Evolutionary conservation across 2,888 invertebrate species (phyloP), one percentile per base, ranked within the genome.

Genomic region (Boloria euphrosyne): DNA sequence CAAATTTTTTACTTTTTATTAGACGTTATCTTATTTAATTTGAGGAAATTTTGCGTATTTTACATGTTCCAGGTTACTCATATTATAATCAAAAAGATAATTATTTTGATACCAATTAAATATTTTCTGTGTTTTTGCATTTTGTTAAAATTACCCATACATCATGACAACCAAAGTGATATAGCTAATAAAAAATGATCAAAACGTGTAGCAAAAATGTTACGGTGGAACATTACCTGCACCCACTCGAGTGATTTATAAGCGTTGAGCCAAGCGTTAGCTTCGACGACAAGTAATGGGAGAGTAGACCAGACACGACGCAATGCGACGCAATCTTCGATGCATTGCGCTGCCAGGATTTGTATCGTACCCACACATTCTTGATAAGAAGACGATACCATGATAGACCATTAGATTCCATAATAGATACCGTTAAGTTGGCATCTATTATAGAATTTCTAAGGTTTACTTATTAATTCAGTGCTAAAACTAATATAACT

Each of bases 261-360:
- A 63, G 50, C 16, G 14, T 18, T 22, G 55, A 50, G 18, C 14
- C 27, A 18, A 43, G 38, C 49, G 43, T 51, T 43, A 43, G 38
- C 18, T 62, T 55, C 18, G 49, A 63, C 49, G 13, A 18, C 43
- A 57, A 57, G 44, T 54, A 57, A 57, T 57, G 27, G 43, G 4
- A 17, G 17, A 57, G 22, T 51, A 50, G 57, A 63, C 44, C 57
- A 44, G 44, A 63, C 50, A 31, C 50, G 63, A 63, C 63, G 63
- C 63, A 57, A 50, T 63, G 63, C 63, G 63, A 57, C 63, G 63
- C 57, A 57, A 62, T 55, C 22, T 63, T 31, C 55, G 50, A 57
- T 63, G 63, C 57, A 63, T 50, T 63, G 63, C 63, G 57, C 50
- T 31, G 27, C 44, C 44, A 57, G 17, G 57, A 57, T 51, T 57